A percentile compares a stretch with the other conserved stretches of the same genome.
phyloP scores from a whole-genome alignment of 2,888 invertebrate genomes.

The Agonopterix subpropinquella region DNA sequence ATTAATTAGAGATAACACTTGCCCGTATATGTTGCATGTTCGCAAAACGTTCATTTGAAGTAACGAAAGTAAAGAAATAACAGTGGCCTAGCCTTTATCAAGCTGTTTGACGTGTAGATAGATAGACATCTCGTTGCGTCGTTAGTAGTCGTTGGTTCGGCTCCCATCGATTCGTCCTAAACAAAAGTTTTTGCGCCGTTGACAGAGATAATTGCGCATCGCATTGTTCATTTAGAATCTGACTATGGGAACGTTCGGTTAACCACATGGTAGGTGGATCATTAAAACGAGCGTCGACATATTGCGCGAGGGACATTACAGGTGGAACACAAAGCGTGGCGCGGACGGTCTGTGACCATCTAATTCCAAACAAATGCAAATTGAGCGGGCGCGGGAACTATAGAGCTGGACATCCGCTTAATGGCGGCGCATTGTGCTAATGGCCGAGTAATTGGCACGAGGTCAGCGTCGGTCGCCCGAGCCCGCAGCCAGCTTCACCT shows the following conservation, averaged over 20 bases:
- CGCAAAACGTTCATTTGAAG: background rate
- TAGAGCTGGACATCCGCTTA: conserved; percentile 59
- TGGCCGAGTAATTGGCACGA: conserved; percentile 65
- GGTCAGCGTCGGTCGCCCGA: conserved; percentile 33
- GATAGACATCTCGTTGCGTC: background rate
- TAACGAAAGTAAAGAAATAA: too few relatives aligned
- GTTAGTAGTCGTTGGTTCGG: conserved; percentile 9
- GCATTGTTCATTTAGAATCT: conserved; percentile 18
- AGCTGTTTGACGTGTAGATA: too few relatives aligned
- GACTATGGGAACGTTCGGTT: conserved; percentile 31
- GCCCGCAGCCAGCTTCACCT: conserved; percentile 39
- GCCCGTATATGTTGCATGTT: conserved; percentile 11
- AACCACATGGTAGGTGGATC: conserved; percentile 30
- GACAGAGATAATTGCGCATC: conserved; percentile 17
- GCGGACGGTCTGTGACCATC: conserved; percentile 35
- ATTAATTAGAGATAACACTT: conserved; percentile 18
- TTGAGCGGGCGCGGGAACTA: conserved; percentile 32
- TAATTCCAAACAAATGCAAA: conserved; percentile 71
- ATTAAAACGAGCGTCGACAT: conserved; percentile 34
- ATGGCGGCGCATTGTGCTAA: conserved; percentile 64
- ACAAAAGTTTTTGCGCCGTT: conserved; percentile 14
- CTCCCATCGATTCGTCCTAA: conserved; percentile 14
- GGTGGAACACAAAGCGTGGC: conserved; percentile 42
- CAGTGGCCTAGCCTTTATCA: too few relatives aligned
- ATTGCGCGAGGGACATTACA: conserved; percentile 31